A percentile compares a stretch with the other conserved stretches of the same genome.
These are phyloP conservation scores for Bergia sp. DNA, from an alignment of 92 coral and sea anemone genomes.

Conservation along the genomic window DNA sequence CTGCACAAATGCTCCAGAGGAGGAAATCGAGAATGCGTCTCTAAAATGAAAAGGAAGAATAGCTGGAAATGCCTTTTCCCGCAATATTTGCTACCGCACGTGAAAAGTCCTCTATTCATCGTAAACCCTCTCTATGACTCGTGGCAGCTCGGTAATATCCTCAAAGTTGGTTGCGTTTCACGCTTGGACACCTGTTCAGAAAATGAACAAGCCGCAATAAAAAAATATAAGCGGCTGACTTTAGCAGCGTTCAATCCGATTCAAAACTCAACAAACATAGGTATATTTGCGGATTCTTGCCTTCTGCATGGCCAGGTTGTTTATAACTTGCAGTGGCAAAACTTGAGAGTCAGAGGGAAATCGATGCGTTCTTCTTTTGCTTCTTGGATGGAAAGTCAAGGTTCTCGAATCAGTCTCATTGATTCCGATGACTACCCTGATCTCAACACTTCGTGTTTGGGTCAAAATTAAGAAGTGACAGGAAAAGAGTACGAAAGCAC, in stretches of 20 bases:
- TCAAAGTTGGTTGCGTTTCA: conserved; percentile 67
- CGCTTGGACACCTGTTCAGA: conserved; percentile 58
- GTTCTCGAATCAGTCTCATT: conserved; percentile 14
- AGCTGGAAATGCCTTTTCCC: conserved; percentile 85
- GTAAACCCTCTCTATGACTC: conserved; percentile 84
- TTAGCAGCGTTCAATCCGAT: conserved; percentile 67
- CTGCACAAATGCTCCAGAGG: conserved; percentile 81
- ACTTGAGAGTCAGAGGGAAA: conserved; percentile 59
- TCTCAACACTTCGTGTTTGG: conserved; percentile 32
- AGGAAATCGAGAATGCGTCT: conserved; percentile 66
- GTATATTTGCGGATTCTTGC: conserved; percentile 75
- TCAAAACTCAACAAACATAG: conserved; percentile 33
- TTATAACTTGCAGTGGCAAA: conserved; percentile 65
- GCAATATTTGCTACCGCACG: conserved; percentile 62
- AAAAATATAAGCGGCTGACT: conserved; percentile 63
- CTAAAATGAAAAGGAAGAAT: conserved; percentile 50
- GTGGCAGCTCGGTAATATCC: conserved; percentile 79
- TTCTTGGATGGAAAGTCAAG: conserved; percentile 55
- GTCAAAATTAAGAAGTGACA: neutral
- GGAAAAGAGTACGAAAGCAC: neutral
- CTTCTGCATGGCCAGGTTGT: conserved; percentile 84
- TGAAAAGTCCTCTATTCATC: conserved; percentile 65
- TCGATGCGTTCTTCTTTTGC: conserved; percentile 67
- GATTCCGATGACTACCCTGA: conserved; percentile 31
- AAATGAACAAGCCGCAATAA: conserved; percentile 63